Evolutionary conservation across 2,888 invertebrate species (phyloP).

Genomic region (Steinernema scapterisci): DNA sequence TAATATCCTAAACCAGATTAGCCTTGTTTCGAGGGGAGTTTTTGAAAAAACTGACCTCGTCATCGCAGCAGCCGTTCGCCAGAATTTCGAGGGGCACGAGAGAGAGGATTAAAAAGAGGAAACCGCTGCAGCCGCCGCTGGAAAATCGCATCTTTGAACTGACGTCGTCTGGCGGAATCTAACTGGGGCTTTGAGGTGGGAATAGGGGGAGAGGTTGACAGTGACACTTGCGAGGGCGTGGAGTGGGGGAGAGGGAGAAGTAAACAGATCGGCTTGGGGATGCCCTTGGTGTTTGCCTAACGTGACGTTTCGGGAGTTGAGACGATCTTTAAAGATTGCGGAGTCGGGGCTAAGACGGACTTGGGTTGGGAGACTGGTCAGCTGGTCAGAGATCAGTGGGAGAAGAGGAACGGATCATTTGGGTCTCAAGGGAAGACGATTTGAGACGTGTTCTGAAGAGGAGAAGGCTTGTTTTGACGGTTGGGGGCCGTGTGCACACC

Average conservation of each 20-base stretch:
- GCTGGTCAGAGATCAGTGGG: too few relatives aligned
- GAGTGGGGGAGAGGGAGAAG: not conserved
- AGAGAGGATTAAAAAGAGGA: constrained; percentile 16
- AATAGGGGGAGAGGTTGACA: not conserved
- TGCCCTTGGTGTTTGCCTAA: constrained; percentile 3
- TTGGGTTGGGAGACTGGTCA: not conserved
- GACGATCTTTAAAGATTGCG: constrained; percentile 4
- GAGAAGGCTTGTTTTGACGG: too few relatives aligned
- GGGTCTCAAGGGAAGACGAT: too few relatives aligned
- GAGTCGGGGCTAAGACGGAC: not conserved
- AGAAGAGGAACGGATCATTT: too few relatives aligned
- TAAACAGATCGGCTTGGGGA: not conserved
- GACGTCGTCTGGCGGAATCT: too few relatives aligned
- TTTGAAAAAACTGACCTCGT: not conserved
- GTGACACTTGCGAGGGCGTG: constrained; percentile 4
- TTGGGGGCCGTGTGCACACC: too few relatives aligned
- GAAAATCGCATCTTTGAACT: constrained; percentile 15
- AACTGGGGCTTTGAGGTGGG: not conserved
- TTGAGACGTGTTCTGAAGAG: too few relatives aligned
- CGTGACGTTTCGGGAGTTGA: not conserved
- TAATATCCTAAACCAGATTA: constrained; percentile 27
- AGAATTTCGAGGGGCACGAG: not conserved
- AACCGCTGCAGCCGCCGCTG: not conserved
- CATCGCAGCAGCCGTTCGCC: not conserved
- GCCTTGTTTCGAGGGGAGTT: not conserved